Conservation (phyloP, 1,140 invertebrate species). For the Adoxophyes honmai region DNA sequence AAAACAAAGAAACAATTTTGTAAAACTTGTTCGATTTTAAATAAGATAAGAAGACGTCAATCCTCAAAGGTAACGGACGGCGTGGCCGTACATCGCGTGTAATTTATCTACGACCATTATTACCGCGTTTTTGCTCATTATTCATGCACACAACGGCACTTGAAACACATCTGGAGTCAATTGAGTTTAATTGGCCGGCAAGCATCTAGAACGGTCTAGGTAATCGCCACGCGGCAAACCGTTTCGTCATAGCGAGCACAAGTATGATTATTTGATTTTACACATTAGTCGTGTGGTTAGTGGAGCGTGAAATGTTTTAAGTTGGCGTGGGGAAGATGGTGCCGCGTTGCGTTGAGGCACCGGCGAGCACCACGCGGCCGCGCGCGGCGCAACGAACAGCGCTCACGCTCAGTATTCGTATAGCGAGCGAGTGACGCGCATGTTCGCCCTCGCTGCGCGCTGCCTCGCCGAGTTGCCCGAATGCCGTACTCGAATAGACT, state of each 20-base stretch:
- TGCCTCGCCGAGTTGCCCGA: constrained; percentile 25
- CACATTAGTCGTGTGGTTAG: constrained; percentile 60
- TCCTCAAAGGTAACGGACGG: too few species aligned
- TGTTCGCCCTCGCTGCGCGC: constrained; percentile 19
- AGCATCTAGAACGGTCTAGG: neutral
- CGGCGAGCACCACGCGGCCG: constrained; percentile 23
- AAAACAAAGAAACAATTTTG: too few species aligned
- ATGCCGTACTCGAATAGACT: constrained; percentile 31
- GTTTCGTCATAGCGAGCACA: neutral
- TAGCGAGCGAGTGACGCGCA: constrained; percentile 58
- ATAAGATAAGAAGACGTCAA: too few species aligned
- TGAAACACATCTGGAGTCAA: neutral
- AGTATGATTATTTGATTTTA: constrained; percentile 60
- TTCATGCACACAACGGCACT: neutral
- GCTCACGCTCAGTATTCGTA: constrained; percentile 65
- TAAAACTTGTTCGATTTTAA: too few species aligned
- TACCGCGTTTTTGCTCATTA: neutral
- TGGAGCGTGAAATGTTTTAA: constrained; percentile 62
- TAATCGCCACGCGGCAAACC: too few species aligned
- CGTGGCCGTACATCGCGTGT: too few species aligned
- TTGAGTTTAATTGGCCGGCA: neutral
- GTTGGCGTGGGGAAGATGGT: constrained; percentile 37
- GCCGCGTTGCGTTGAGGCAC: constrained; percentile 19
- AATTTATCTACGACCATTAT: neutral
- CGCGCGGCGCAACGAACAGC: too few species aligned